Evolutionary conservation across 2,888 invertebrate species (phyloP).

Genomic region (Drosophila anomalata): DNA sequence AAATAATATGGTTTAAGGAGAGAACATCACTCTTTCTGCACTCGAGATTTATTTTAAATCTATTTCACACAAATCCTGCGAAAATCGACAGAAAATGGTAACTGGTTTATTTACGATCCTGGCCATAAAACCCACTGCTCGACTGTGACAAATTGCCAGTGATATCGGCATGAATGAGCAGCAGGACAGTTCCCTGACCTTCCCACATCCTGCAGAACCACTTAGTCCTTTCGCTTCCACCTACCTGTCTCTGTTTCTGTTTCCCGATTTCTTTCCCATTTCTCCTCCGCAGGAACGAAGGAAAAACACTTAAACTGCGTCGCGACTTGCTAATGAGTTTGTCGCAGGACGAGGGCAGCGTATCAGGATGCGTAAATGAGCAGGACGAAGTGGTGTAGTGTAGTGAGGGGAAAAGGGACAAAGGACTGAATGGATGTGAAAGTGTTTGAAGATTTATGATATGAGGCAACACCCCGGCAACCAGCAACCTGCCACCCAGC

Average conservation of each 20-base stretch:
- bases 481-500: slow-evolving; percentile 11
- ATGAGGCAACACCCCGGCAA: slow-evolving; percentile 60
- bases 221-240: slow-evolving; percentile 2
- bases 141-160: slow-evolving; percentile 66
- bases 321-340: slow-evolving; percentile 74
- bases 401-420: slow-evolving; percentile 4
- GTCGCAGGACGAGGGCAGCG: slow-evolving; percentile 27
- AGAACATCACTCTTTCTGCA: not conserved
- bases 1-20: not conserved
- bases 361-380: slow-evolving; percentile 37
- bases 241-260: slow-evolving; percentile 27
- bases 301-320: slow-evolving; percentile 65
- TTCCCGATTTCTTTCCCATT: slow-evolving; percentile 5
- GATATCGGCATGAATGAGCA: slow-evolving; percentile 54
- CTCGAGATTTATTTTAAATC: slow-evolving; percentile 16
- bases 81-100: slow-evolving; percentile 20
- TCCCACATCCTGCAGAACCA: slow-evolving; percentile 27
- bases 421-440: slow-evolving; percentile 69
- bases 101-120: slow-evolving; percentile 22
- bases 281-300: slow-evolving; percentile 3
- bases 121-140: slow-evolving; percentile 35
- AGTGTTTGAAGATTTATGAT: slow-evolving; percentile 75
- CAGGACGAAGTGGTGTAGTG: not conserved
- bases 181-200: slow-evolving; percentile 45
- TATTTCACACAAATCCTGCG: slow-evolving; percentile 30